A percentile compares a stretch with the other conserved stretches of the same genome.
These are phyloP conservation scores for Fringilla coelebs DNA, from an alignment of 2,797 vertebrate genomes.

Conservation along the genomic window DNA sequence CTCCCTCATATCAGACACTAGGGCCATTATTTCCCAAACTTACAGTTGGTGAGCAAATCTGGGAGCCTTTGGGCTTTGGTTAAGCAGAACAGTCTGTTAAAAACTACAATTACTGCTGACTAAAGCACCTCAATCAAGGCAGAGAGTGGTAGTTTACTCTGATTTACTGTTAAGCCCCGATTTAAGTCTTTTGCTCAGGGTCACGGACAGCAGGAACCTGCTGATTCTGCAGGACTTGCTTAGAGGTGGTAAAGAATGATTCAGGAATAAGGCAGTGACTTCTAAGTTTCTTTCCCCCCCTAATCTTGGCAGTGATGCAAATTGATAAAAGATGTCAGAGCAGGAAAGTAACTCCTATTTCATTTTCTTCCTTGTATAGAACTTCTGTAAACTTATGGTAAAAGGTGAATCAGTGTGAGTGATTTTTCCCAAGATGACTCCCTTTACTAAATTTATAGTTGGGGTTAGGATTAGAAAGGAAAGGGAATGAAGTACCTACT, in stretches of 20 bases:
- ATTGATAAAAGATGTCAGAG: not conserved
- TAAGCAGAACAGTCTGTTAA: not conserved
- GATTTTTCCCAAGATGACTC: not conserved
- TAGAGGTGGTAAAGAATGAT: not conserved
- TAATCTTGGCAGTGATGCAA: not conserved
- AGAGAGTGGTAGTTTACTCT: not conserved
- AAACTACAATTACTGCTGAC: not conserved
- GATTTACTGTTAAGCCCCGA: not conserved
- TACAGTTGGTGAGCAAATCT: not conserved
- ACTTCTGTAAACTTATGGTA: not conserved
- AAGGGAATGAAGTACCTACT: not conserved
- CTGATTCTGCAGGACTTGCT: not conserved
- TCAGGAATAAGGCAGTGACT: not conserved
- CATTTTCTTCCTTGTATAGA: not conserved
- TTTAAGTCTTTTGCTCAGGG: not conserved
- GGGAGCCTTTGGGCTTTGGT: not conserved
- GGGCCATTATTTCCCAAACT: not conserved
- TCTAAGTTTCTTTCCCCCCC: not conserved
- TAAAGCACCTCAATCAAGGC: not conserved
- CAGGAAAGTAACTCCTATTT: not conserved
- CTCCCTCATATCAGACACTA: not conserved
- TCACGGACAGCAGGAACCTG: not conserved
- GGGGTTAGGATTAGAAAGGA: not conserved
- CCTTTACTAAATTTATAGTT: not conserved
- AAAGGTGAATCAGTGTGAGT: not conserved